Percentiles rank a stretch among this genome's conserved stretches.
Conservation (phyloP, 2,888 invertebrate genomes). For the Metopia argyrocephala region DNA sequence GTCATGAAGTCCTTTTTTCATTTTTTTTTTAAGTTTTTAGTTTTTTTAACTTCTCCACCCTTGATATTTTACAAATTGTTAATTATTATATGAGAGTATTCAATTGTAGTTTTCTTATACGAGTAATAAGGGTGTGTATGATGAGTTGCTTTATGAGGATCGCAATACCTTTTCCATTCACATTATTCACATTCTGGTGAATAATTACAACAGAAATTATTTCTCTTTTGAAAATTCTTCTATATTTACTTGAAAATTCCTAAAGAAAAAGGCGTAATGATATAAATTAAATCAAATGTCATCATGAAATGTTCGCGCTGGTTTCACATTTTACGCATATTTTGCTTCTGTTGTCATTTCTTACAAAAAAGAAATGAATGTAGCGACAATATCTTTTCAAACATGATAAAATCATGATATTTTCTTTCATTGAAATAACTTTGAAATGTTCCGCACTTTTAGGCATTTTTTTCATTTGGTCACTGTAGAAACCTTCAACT, state of each 20-base stretch:
- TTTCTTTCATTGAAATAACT: slow-evolving; percentile 36
- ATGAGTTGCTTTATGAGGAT: neutral
- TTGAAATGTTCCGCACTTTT: neutral
- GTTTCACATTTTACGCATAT: slow-evolving; percentile 22
- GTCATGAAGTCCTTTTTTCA: neutral
- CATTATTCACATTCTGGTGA: no score
- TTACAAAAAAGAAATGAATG: slow-evolving; percentile 10
- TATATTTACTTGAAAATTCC: neutral
- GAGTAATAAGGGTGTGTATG: slow-evolving; percentile 1
- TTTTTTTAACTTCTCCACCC: neutral
- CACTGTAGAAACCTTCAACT: no score
- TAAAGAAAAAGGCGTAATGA: slow-evolving; percentile 39
- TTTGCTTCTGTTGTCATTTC: slow-evolving; percentile 20
- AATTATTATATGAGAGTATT: neutral
- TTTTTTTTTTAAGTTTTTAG: slow-evolving; percentile 8
- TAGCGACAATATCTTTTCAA: slow-evolving; percentile 32
- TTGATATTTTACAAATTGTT: neutral
- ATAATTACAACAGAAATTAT: no score
- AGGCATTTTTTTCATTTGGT: neutral
- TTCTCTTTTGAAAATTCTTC: neutral
- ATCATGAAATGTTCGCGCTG: slow-evolving; percentile 12
- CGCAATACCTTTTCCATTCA: neutral
- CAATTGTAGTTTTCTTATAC: neutral
- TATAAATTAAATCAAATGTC: slow-evolving; percentile 40
- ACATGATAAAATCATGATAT: slow-evolving; percentile 56